These are phyloP conservation scores for Laspeyria flexula DNA, from an alignment of 2,888 invertebrate species.

Conservation along the genomic window DNA sequence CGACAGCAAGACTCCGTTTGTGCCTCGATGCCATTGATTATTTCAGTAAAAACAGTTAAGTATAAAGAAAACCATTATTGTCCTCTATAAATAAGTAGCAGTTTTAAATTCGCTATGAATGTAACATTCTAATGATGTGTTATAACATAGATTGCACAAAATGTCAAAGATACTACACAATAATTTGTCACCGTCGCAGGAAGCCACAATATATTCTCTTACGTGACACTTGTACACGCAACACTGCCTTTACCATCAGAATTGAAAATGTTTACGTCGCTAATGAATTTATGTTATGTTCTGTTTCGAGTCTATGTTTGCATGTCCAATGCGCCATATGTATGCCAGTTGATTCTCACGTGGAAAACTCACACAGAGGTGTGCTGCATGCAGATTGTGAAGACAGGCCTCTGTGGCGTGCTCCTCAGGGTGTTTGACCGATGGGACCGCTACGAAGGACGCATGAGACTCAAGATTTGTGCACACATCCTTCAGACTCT, in stretches of 20 bases:
- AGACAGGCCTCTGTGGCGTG: conserved; percentile 85
- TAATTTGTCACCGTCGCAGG: conserved; percentile 40
- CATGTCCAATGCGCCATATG: conserved; percentile 55
- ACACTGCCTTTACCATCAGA: conserved; percentile 17
- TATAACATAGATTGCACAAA: conserved; percentile 14
- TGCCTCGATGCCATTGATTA: conserved; percentile 89
- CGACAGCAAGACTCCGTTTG: conserved; percentile 87
- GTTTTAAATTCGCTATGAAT: conserved; percentile 2
- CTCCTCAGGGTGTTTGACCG: conserved; percentile 87
- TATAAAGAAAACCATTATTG: conserved; percentile 16
- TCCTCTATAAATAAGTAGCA: conserved; percentile 27
- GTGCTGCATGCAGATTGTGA: conserved; percentile 88
- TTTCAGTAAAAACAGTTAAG: conserved; percentile 89
- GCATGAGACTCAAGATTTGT: conserved; percentile 87
- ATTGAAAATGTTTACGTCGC: conserved; percentile 25
- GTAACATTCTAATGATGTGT: conserved; percentile 7
- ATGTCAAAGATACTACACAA: conserved; percentile 17
- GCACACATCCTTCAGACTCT: conserved; percentile 86
- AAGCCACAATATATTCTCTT: conserved; percentile 18
- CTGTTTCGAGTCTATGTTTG: conserved; percentile 46
- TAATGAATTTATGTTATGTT: conserved; percentile 45
- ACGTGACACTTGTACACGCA: conserved; percentile 27
- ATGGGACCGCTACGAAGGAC: conserved; percentile 88
- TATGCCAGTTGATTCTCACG: conserved; percentile 66
- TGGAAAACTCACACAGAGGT: conserved; percentile 85